These are phyloP conservation scores for Balearica regulorum DNA, from an alignment of 2,797 vertebrate genomes.

Conservation along the genomic window DNA sequence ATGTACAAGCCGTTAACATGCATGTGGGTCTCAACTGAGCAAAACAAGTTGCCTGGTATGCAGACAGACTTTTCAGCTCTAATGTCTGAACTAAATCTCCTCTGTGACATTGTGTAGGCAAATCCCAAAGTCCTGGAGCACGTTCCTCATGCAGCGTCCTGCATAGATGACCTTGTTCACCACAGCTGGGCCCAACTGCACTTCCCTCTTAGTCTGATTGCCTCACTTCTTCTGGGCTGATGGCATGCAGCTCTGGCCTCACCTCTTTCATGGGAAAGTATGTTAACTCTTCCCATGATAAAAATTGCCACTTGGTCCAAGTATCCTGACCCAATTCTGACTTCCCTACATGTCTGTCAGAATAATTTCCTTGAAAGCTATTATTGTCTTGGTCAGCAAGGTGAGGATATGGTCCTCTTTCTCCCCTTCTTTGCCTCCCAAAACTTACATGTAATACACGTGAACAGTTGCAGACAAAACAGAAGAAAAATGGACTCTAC, in stretches of 20 bases:
- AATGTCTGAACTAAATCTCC: not conserved
- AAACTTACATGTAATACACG: not conserved
- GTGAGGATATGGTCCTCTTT: not conserved
- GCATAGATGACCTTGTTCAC: not conserved
- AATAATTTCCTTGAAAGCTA: not conserved
- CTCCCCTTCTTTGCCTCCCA: not conserved
- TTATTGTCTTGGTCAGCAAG: not conserved
- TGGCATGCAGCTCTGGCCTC: not conserved
- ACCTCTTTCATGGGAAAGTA: not conserved
- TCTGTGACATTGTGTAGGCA: not conserved
- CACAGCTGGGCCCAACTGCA: not conserved
- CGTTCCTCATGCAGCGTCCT: not conserved
- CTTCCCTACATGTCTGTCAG: not conserved
- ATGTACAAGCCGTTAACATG: not conserved
- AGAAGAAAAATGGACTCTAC: not conserved
- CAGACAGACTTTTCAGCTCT: not conserved
- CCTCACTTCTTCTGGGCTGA: not conserved
- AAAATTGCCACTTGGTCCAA: not conserved
- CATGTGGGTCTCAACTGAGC: not conserved
- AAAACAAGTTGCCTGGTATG: not conserved
- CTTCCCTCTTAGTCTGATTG: not conserved
- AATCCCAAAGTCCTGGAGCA: not conserved
- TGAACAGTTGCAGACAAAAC: not conserved
- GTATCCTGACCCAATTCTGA: not conserved
- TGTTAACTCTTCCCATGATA: not conserved